phyloP scores from a whole-genome alignment of 1,140 invertebrate genomes.

The Drusus annulatus region DNA sequence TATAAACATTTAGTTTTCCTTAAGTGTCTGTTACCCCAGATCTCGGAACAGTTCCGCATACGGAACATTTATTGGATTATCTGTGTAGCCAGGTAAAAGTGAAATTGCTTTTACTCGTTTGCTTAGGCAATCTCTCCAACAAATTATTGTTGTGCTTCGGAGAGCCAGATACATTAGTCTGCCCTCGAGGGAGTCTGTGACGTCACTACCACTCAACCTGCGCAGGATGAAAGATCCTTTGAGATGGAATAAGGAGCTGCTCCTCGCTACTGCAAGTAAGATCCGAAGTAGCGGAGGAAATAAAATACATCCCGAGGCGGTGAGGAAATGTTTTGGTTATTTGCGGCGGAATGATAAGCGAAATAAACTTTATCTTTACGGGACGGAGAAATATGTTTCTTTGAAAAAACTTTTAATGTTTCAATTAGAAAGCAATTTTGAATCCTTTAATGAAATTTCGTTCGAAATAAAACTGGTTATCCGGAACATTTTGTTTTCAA shows the following conservation, averaged over 20 bases:
- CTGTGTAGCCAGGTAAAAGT: background rate
- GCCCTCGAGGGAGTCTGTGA: conserved; percentile 25
- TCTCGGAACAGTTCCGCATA: too few species aligned
- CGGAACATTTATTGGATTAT: conserved; percentile 14
- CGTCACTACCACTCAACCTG: conserved; percentile 38
- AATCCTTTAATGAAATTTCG: too few species aligned
- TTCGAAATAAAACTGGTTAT: too few species aligned
- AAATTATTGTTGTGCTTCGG: conserved; percentile 34
- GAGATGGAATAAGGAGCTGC: conserved; percentile 9
- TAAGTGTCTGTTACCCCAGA: too few species aligned
- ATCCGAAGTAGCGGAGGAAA: background rate
- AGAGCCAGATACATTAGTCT: conserved; percentile 42
- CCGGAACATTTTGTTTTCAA: too few species aligned
- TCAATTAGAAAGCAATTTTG: background rate
- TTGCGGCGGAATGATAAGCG: too few species aligned
- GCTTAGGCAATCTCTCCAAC: conserved; percentile 7
- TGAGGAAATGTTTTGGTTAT: conserved; percentile 1
- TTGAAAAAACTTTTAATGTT: background rate
- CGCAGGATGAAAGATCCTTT: conserved; percentile 33
- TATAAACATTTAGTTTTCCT: background rate
- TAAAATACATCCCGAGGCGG: background rate
- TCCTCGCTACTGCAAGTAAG: background rate
- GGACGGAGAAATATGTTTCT: background rate
- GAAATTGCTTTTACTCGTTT: background rate
- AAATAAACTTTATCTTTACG: too few species aligned